Conservation (phyloP, 2,797 vertebrate genomes). For the Hyperoplus immaculatus region DNA sequence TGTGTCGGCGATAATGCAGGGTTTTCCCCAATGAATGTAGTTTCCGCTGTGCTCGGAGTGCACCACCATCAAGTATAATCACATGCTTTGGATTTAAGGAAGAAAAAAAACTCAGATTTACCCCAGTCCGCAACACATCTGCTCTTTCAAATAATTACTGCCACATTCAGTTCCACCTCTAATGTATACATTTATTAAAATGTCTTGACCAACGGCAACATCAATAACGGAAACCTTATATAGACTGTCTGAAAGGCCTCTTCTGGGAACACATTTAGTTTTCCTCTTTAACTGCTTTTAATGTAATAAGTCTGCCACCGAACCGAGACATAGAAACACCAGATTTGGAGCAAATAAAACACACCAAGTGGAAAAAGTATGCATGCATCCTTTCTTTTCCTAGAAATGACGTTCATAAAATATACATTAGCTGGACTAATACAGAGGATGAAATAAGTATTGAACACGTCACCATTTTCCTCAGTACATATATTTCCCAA, state of each 20-base stretch:
- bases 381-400: no score
- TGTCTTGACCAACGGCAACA: background rate
- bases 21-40: slow-evolving; percentile 5
- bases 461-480: no score
- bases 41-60: background rate
- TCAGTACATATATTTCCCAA: no score
- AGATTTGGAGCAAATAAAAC: background rate
- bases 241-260: background rate
- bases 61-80: background rate
- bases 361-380: background rate
- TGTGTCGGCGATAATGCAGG: background rate
- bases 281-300: background rate
- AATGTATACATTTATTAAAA: background rate
- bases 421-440: no score
- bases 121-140: background rate
- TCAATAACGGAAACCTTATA: background rate
- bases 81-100: background rate
- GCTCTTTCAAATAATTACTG: background rate
- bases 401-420: no score
- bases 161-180: background rate
- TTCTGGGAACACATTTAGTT: background rate
- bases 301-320: background rate
- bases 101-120: no score
- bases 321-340: background rate
- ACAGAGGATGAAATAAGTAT: no score